A percentile compares a stretch with the other conserved stretches of the same genome.
These are phyloP conservation scores for Axis porcinus DNA, from an alignment of 2,113 vertebrate species.

Conservation along the genomic window DNA sequence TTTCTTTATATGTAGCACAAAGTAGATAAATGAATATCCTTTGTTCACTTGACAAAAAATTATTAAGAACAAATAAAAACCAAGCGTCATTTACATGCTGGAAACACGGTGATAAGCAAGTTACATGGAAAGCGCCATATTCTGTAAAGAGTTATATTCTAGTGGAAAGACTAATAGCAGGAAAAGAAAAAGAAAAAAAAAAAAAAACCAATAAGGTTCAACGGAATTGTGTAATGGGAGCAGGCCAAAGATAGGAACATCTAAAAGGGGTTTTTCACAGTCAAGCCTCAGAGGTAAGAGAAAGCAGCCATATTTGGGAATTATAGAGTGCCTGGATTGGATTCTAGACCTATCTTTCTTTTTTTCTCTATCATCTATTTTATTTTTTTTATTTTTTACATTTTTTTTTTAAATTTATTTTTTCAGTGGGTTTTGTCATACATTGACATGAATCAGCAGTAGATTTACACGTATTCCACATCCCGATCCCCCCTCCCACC, in stretches of 20 bases:
- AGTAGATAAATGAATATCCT: not conserved
- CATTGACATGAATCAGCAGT: no score
- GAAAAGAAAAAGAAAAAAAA: no score
- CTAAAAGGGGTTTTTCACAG: not conserved
- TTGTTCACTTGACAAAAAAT: not conserved
- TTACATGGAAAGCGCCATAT: not conserved
- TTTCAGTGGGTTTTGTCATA: no score
- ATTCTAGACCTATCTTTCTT: not conserved
- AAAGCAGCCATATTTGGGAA: not conserved
- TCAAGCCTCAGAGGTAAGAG: not conserved
- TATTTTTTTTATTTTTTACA: no score
- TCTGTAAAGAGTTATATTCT: not conserved
- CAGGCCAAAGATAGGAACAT: fast-evolving
- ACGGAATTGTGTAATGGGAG: not conserved
- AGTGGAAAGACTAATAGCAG: not conserved
- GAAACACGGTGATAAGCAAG: not conserved
- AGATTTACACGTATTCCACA: no score
- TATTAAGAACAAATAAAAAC: not conserved
- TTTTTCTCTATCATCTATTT: no score
- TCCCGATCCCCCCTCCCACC: no score
- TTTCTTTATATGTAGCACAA: not conserved
- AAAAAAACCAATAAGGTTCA: not conserved
- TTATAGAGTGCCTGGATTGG: not conserved
- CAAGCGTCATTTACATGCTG: not conserved
- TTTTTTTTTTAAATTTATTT: no score